Evolutionary conservation across 2,113 vertebrate species (phyloP), one percentile per base, ranked within the genome.

Genomic region (Alouatta palliata): DNA sequence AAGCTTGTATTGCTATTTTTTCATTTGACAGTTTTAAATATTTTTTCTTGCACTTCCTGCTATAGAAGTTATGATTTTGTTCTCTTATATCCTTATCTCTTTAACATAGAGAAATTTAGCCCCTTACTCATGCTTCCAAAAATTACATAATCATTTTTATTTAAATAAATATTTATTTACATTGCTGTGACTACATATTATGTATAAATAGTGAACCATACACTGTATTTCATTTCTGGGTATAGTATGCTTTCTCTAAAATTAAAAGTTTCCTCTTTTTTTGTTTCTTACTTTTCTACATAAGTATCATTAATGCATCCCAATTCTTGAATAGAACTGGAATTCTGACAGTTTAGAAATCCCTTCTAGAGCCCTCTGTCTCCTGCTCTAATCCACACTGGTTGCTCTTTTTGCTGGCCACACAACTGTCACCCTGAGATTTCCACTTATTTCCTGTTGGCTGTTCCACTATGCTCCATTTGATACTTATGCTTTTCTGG

Each of bases 11-110:
- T 83, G 32, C 8, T 93, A 56, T 91, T 96, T 89, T 43, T 96
- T 94, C 80, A 95, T 61, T 64, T 90, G 27, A 80, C 56, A 37
- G 11, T 92, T 92, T 96, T 90, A 79, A 90, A 85, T 90, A 81
- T 92, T 73, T n/a, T 64, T 94, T 87, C 68, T 61, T 47, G 32
- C 64, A 32, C 13, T 92, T 90, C 13, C 37, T 90, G 32, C n/a
- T 82, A 20, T 61, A 76, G 70, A 90, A 96, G 75, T 17, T 90
- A 61, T 61, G 23, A 9, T 47, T 87, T 70, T 52, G 17, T 20
- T 89, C 35, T 82, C 70, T 80, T 75, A 77, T 35, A 61, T 81
- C 8, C 10, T 12, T 20, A 73, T 79, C 56, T 73, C 6, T 91
- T 82, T 82, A 76, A 73, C 32, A 89, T 8, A 94, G 49, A 73